These are phyloP conservation scores for Crotalus viridis DNA, from an alignment of 2,113 vertebrate species.

Conservation along the genomic window DNA sequence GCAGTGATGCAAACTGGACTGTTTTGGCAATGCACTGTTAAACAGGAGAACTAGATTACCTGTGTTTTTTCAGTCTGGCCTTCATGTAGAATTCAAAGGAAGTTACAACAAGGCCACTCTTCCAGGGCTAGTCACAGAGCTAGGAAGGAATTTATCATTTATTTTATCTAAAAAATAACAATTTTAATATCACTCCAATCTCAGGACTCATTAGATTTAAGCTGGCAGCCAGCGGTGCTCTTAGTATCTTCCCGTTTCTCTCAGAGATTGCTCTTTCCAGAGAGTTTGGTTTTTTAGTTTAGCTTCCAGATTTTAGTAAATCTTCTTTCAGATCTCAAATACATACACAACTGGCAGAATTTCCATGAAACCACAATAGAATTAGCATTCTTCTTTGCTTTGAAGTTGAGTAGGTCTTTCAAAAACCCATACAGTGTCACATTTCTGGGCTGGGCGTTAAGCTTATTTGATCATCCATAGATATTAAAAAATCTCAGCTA, in stretches of 20 bases:
- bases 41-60: slow-evolving; percentile 14
- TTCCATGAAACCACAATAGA: background rate
- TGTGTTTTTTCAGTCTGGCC: background rate
- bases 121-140: slow-evolving; percentile 23
- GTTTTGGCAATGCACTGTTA: slow-evolving; percentile 11
- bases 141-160: background rate
- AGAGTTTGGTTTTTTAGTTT: background rate
- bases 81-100: slow-evolving; percentile 16
- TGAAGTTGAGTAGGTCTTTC: background rate
- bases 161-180: background rate
- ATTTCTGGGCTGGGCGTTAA: background rate
- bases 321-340: background rate
- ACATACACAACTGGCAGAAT: background rate
- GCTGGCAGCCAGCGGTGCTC: background rate
- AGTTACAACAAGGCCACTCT: background rate
- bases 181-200: background rate
- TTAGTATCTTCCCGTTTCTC: background rate
- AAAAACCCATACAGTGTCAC: background rate
- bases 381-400: background rate
- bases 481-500: background rate
- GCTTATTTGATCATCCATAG: background rate
- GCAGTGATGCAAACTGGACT: background rate
- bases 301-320: background rate
- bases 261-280: too few relatives aligned
- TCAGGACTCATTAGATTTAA: background rate